Percentiles rank a stretch among this genome's conserved stretches.
phyloP scores from a whole-genome alignment of 2,888 invertebrate species.

The Macrophya alboannulata region DNA sequence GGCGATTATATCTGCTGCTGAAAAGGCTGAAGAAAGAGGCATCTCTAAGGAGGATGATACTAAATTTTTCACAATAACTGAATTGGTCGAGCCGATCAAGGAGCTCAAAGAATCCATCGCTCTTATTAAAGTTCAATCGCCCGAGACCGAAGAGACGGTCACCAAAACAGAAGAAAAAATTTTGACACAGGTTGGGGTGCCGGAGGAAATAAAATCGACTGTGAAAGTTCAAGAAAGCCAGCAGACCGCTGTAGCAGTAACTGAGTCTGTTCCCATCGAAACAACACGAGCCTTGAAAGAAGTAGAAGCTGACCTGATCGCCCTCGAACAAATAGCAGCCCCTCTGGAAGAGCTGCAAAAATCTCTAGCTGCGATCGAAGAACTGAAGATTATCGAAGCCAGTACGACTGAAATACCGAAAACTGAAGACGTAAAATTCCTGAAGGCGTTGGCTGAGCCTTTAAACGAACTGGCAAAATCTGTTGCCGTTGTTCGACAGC shows the following conservation, averaged over 20 bases:
- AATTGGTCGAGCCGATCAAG: slow-evolving; percentile 66
- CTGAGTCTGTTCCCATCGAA: slow-evolving; percentile 31
- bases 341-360: slow-evolving; percentile 70
- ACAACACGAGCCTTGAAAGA: slow-evolving; percentile 18
- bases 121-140: slow-evolving; percentile 62
- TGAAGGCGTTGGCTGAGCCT: slow-evolving; percentile 69
- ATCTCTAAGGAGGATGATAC: slow-evolving; percentile 56
- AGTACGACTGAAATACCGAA: slow-evolving; percentile 40
- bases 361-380: slow-evolving; percentile 69
- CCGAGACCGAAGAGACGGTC: slow-evolving; percentile 3
- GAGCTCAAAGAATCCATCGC: slow-evolving; percentile 67
- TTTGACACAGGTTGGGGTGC: slow-evolving; percentile 33
- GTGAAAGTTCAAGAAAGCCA: slow-evolving; percentile 47
- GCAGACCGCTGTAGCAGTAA: neutral
- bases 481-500: slow-evolving; percentile 78
- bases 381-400: slow-evolving; percentile 66
- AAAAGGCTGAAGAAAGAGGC: slow-evolving; percentile 78
- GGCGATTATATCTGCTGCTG: slow-evolving; percentile 56
- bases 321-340: slow-evolving; percentile 59
- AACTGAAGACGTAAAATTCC: slow-evolving; percentile 57
- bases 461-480: slow-evolving; percentile 68
- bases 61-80: slow-evolving; percentile 55
- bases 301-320: slow-evolving; percentile 42
- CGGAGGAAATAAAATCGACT: slow-evolving; percentile 29
- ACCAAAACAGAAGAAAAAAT: slow-evolving; percentile 26